Base-by-base conservation (phyloP, 2,113 vertebrate genomes). In the Crotophaga sulcirostris region DNA sequence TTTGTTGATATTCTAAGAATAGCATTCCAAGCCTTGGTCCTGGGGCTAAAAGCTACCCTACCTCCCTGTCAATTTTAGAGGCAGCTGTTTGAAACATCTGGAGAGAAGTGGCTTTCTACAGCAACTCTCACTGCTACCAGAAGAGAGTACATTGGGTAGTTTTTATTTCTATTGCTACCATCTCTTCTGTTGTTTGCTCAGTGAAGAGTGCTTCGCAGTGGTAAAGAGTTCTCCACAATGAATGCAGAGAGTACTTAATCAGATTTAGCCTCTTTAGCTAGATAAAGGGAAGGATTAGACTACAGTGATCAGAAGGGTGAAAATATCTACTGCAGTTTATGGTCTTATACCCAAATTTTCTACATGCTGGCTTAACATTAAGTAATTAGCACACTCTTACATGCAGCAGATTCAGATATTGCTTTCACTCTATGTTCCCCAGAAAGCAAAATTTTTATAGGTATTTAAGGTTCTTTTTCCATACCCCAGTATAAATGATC, bases 221-320 rank as follows among this genome's bases (percentile, higher is more conserved):
- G 24, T 36, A 63, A 68, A 89, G 75, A 63, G 68, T 25, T 83
- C 25, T 82, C 33, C 55, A 84, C 47, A 80, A 69, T n/a, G 14
- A 94, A 31, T 1, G 2, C 70, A 47, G 63, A 87, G 59, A 87
- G 78, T 31, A 84, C 83, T 93, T 96, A 82, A 97, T 84, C 89
- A 92, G 94, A 94, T 93, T 95, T 88, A 95, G 47, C 64, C 59
- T 94, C 79, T 63, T 89, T 70, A 94, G 58, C 69, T 72, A 88
- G 86, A 91, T 85, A 89, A 89, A 85, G 80, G 67, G 83, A 94
- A 93, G 56, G 82, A 95, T 94, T 88, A 96, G 63, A 81, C 64
- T 55, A 28, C 55, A 83, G 75, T 51, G 68, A 93, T 66, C 63
- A 83, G 64, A 68, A 78, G 34, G 68, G 64, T 78, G 52, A 93